Conservation (phyloP, 2,888 invertebrate genomes). For the Oscheius onirici region DNA sequence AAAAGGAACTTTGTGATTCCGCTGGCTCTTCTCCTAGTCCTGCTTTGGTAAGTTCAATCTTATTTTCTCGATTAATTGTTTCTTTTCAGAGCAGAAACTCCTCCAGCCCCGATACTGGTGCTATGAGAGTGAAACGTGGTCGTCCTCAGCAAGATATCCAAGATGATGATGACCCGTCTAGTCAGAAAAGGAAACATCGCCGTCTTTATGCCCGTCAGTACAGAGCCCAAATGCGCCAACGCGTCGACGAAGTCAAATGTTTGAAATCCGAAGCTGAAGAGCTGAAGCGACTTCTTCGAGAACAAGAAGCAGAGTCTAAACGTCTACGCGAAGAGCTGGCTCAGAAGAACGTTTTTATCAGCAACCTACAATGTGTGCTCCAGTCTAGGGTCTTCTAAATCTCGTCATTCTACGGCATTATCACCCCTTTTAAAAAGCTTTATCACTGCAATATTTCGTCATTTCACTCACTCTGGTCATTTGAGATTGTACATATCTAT, state of each 20-base stretch:
- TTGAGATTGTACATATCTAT: conserved; percentile 18
- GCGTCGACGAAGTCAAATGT: conserved; percentile 55
- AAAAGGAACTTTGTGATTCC: conserved; percentile 20
- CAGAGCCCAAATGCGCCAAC: conserved; percentile 40
- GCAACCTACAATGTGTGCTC: conserved; percentile 27
- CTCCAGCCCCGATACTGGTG: neutral
- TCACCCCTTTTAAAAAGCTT: conserved; percentile 4
- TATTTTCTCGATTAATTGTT: neutral
- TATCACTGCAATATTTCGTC: neutral
- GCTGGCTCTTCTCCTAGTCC: conserved; percentile 25
- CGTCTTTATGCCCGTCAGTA: conserved; percentile 55
- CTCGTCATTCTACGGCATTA: conserved; percentile 4
- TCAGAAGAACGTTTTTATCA: conserved; percentile 37
- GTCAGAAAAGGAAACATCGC: conserved; percentile 53
- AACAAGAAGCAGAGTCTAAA: conserved; percentile 32
- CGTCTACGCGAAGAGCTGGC: conserved; percentile 33
- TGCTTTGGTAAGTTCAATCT: conserved; percentile 1
- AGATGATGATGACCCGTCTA: conserved; percentile 50
- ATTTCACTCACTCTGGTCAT: conserved; percentile 6
- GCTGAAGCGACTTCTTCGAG: conserved; percentile 36
- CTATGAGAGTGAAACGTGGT: conserved; percentile 38
- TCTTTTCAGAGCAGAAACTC: conserved; percentile 18
- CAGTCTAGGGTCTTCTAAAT: conserved; percentile 20
- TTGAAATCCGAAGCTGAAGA: conserved; percentile 44
- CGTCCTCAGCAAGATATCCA: conserved; percentile 59